phyloP scores from a whole-genome alignment of 23 tunicate genomes.

The Halocynthia aurantium region DNA sequence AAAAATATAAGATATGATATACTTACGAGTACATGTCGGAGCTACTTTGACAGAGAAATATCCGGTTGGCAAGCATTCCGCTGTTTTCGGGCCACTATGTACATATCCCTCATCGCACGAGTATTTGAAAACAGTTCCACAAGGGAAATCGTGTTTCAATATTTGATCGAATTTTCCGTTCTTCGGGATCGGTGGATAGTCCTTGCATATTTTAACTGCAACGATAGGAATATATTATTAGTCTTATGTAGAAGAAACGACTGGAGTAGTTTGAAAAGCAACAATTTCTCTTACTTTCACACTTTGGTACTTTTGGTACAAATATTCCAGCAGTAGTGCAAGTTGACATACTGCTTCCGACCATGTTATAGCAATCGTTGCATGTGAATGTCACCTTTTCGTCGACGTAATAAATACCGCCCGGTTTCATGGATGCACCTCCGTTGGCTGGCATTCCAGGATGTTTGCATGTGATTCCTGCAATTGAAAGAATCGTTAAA shows the following conservation, averaged over 20 bases:
- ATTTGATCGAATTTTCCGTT: neutral
- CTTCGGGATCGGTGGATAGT: neutral
- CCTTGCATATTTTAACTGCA: slow-evolving; percentile 2
- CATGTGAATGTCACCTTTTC: neutral
- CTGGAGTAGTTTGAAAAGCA: too few species aligned
- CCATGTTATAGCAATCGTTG: neutral
- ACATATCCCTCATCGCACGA: neutral
- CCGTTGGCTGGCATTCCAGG: slow-evolving; percentile 2
- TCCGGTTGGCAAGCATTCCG: slow-evolving; percentile 1
- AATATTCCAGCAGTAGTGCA: neutral
- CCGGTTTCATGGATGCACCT: neutral
- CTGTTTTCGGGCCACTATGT: neutral
- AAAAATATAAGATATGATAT: neutral
- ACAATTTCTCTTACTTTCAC: neutral
- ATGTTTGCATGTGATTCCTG: neutral
- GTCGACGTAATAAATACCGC: neutral
- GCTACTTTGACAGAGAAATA: neutral
- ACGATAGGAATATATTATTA: neutral
- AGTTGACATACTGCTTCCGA: neutral
- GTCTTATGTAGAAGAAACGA: neutral
- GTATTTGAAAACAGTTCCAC: neutral
- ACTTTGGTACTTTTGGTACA: neutral
- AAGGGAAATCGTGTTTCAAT: neutral
- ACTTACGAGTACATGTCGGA: neutral
- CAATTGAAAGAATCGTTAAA: neutral